Evolutionary conservation across 2,113 vertebrate genomes (phyloP).

Genomic region (Anthoscopus minutus): DNA sequence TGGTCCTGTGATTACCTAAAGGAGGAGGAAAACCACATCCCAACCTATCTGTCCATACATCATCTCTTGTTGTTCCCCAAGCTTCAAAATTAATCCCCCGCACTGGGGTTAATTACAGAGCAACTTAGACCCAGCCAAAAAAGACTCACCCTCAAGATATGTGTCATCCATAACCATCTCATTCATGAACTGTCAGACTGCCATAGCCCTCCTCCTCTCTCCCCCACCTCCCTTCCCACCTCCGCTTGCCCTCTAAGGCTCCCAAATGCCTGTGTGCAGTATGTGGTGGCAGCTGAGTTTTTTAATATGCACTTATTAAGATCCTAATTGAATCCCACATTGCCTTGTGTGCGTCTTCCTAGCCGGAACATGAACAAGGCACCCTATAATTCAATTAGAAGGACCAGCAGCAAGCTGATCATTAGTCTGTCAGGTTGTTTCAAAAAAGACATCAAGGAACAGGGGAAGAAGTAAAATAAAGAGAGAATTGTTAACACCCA

Average conservation of each 20-base stretch:
- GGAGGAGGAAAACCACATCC: neutral
- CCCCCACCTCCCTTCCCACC: neutral
- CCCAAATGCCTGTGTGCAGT: conserved; percentile 18
- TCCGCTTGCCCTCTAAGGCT: conserved; percentile 25
- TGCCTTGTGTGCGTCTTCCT: conserved; percentile 56
- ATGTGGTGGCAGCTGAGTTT: conserved; percentile 45
- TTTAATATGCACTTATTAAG: conserved; percentile 61
- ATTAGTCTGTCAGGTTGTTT: conserved; percentile 62
- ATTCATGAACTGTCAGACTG: conserved; percentile 15
- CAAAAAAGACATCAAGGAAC: conserved; percentile 41
- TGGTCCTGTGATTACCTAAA: neutral
- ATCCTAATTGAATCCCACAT: conserved; percentile 69
- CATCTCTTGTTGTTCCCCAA: neutral
- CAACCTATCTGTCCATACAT: neutral
- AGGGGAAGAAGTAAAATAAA: conserved; percentile 26
- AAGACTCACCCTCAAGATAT: neutral
- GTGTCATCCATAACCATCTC: neutral
- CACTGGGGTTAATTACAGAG: neutral
- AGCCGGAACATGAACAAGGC: conserved; percentile 64
- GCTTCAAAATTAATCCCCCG: neutral
- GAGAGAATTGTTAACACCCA: neutral
- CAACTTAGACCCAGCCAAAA: neutral
- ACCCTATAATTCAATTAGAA: conserved; percentile 70
- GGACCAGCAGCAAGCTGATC: conserved; percentile 58
- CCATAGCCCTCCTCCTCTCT: neutral